phyloP scores from a whole-genome alignment of 2,888 invertebrate species.

The Monoplex corrugatus region DNA sequence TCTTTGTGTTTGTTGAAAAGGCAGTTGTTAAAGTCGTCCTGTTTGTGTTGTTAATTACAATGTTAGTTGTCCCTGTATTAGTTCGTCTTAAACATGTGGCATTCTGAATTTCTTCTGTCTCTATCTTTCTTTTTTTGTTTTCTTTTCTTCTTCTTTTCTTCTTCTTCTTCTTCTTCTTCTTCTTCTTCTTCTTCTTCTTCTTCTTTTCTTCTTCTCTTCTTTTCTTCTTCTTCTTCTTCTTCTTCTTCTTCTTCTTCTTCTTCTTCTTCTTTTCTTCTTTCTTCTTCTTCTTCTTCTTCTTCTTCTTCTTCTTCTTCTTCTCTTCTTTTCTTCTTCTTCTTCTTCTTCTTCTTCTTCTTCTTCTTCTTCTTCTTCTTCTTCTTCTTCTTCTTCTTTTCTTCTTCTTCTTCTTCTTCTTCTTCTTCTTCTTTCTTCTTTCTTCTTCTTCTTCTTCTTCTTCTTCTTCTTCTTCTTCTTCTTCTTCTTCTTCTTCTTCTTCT shows the following conservation, averaged over 20 bases:
- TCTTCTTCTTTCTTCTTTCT: no score
- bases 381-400: background rate
- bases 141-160: background rate
- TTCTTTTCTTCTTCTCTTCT: background rate
- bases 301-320: constrained; percentile 9
- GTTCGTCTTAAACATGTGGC: no score
- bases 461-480: background rate
- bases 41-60: no score
- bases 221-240: background rate
- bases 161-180: background rate
- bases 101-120: no score
- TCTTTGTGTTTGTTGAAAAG: no score
- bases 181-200: background rate
- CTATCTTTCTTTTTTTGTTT: background rate
- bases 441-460: no score
- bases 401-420: background rate
- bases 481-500: background rate
- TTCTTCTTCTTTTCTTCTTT: background rate
- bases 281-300: constrained; percentile 20
- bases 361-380: no score
- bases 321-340: no score
- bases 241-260: background rate
- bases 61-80: no score
- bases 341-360: no score
- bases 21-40: no score